Evolutionary conservation across 2,888 invertebrate genomes (phyloP).

Genomic region (Lacanobia wlatinum): DNA sequence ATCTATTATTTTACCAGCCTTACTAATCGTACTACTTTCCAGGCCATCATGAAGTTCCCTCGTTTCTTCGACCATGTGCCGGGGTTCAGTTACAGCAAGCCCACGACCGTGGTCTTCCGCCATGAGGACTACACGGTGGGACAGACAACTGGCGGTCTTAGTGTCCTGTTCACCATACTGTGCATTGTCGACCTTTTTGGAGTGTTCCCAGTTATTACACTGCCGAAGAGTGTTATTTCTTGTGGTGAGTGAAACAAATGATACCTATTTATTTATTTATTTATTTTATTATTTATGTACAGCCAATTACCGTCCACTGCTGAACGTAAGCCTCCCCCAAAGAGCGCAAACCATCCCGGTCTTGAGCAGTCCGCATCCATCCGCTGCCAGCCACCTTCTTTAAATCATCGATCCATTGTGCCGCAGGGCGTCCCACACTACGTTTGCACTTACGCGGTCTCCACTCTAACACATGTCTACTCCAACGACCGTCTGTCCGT

Average conservation of each 20-base stretch:
- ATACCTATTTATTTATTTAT: no score
- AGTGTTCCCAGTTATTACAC: constrained; percentile 94
- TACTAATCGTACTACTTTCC: constrained; percentile 18
- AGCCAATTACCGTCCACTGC: no score
- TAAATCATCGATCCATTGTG: no score
- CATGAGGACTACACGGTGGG: constrained; percentile 75
- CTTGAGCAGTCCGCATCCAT: no score
- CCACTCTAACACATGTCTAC: no score
- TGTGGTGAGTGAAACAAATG: constrained; percentile 91
- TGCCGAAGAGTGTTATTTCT: constrained; percentile 94
- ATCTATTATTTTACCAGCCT: not conserved
- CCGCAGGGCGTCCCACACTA: no score
- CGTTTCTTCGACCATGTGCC: constrained; percentile 53
- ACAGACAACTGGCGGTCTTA: constrained; percentile 89
- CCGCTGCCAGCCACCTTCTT: no score
- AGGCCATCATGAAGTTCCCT: constrained; percentile 74
- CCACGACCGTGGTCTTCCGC: constrained; percentile 67
- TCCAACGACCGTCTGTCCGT: no score
- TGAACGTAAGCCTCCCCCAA: no score
- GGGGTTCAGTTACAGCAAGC: constrained; percentile 54
- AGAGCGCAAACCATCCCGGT: no score
- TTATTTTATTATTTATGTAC: no score
- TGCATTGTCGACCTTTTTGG: constrained; percentile 96
- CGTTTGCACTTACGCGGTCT: no score
- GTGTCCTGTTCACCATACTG: constrained; percentile 93